These are phyloP conservation scores for Melolontha melolontha DNA, from an alignment of 2,888 invertebrate genomes.

Conservation along the genomic window DNA sequence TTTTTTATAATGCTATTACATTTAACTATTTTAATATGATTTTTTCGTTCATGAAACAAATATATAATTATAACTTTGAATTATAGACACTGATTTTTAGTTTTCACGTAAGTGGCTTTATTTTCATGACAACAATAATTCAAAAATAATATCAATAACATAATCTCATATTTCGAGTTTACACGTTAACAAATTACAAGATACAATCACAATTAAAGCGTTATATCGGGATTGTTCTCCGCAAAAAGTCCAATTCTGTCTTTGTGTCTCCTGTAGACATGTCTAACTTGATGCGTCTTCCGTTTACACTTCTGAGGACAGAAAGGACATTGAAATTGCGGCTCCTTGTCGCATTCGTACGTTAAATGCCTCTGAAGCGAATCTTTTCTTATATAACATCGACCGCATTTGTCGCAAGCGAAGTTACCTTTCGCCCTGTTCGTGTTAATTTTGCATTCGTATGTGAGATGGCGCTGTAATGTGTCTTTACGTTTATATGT, in stretches of 20 bases:
- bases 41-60: too few relatives aligned
- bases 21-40: too few relatives aligned
- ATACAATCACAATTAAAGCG: slow-evolving; percentile 3
- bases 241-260: slow-evolving; percentile 25
- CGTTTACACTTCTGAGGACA: slow-evolving; percentile 39
- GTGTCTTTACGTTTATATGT: slow-evolving; percentile 35
- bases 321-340: slow-evolving; percentile 43
- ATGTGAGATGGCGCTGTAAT: slow-evolving; percentile 32
- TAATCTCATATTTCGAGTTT: too few relatives aligned
- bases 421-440: slow-evolving; percentile 25
- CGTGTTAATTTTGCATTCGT: slow-evolving; percentile 30
- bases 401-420: slow-evolving; percentile 43
- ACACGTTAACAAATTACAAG: background rate
- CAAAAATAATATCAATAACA: too few relatives aligned
- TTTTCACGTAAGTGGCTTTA: too few relatives aligned
- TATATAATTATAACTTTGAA: too few relatives aligned
- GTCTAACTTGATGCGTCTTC: slow-evolving; percentile 31
- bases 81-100: too few relatives aligned
- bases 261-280: slow-evolving; percentile 34
- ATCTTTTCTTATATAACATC: slow-evolving; percentile 40
- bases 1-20: too few relatives aligned
- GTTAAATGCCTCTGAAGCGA: slow-evolving; percentile 42
- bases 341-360: slow-evolving; percentile 47
- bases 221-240: slow-evolving; percentile 24
- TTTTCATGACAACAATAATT: too few relatives aligned